Conservation (phyloP, 2,113 vertebrate genomes). For the Microtus oregoni region DNA sequence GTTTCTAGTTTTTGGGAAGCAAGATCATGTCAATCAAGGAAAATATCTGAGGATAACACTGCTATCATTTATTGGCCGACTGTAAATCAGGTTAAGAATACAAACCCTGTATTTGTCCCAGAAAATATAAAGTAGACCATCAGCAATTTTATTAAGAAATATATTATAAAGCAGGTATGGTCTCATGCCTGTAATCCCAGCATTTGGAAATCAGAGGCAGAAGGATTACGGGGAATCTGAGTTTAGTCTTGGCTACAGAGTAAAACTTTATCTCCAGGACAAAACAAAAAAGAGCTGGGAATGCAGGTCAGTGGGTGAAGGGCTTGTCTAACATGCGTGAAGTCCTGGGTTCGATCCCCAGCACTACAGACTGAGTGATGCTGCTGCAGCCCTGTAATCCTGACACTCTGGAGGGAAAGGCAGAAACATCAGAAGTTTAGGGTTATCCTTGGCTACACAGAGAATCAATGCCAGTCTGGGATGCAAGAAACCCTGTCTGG, state of each 20-base stretch:
- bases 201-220: neutral
- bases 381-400: neutral
- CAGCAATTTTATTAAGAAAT: conserved; percentile 4
- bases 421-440: neutral
- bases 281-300: neutral
- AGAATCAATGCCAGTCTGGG: too few relatives aligned
- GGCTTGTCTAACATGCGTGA: neutral
- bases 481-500: neutral
- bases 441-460: neutral
- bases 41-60: neutral
- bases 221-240: neutral
- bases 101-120: neutral
- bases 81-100: neutral
- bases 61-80: neutral
- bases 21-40: neutral
- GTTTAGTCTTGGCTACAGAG: neutral
- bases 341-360: neutral
- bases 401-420: neutral
- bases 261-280: neutral
- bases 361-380: neutral
- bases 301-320: neutral
- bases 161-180: neutral
- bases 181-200: neutral
- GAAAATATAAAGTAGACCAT: neutral
- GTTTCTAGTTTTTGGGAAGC: neutral